Conservation (phyloP, 2,797 vertebrate genomes). For the Denticeps clupeoides region DNA sequence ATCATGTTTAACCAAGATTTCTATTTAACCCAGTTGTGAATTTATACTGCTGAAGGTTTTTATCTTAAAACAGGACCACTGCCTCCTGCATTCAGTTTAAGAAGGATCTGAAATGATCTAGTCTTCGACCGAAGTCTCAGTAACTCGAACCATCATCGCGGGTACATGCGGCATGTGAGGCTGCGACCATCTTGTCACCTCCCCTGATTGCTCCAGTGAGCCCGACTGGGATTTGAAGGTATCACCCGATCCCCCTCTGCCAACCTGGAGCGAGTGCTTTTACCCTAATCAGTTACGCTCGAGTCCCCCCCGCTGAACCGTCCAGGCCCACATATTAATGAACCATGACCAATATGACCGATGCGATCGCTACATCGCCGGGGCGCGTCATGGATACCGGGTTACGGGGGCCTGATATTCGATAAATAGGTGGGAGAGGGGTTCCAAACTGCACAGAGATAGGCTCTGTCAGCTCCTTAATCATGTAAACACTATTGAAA, state of each 20-base stretch:
- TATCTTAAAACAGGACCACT: too few species aligned
- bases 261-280: neutral
- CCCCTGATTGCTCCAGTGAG: slow-evolving; percentile 3
- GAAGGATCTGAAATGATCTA: too few species aligned
- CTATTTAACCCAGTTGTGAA: too few species aligned
- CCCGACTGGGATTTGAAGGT: neutral
- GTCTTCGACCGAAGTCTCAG: neutral
- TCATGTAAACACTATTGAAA: slow-evolving; percentile 32
- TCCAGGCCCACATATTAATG: slow-evolving; percentile 24
- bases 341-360: slow-evolving; percentile 27
- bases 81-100: too few species aligned
- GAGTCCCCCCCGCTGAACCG: slow-evolving; percentile 12
- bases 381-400: slow-evolving; percentile 32
- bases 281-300: slow-evolving; percentile 30
- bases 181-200: neutral
- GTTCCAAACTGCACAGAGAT: slow-evolving; percentile 22
- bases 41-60: too few species aligned
- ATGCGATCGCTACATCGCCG: slow-evolving; percentile 23
- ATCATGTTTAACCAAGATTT: too few species aligned
- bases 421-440: slow-evolving; percentile 33
- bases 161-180: neutral
- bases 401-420: slow-evolving; percentile 31
- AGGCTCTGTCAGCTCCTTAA: slow-evolving; percentile 27
- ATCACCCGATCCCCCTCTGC: neutral
- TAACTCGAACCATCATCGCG: neutral